A percentile compares a stretch with the other conserved stretches of the same genome.
phyloP scores from a whole-genome alignment of 1,140 invertebrate genomes.

The Manduca sexta region DNA sequence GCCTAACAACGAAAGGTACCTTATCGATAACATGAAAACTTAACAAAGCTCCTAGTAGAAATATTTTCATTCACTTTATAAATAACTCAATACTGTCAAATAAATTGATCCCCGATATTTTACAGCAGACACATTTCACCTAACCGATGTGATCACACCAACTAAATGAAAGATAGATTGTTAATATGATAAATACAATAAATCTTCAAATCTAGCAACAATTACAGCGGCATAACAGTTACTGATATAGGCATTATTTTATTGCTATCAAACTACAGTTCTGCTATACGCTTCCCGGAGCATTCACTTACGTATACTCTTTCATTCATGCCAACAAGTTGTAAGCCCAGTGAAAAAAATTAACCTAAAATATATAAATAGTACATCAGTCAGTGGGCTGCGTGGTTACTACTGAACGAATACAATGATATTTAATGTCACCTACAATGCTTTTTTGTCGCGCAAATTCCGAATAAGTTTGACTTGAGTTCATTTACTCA shows the following conservation, averaged over 20 bases:
- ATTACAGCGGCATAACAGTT: too few species aligned
- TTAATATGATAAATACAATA: not conserved
- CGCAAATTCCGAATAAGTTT: slow-evolving; percentile 1
- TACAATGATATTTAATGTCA: slow-evolving; percentile 9
- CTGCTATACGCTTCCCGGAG: too few species aligned
- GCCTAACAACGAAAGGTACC: too few species aligned
- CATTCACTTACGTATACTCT: too few species aligned
- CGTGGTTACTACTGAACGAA: slow-evolving; percentile 2
- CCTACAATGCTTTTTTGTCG: slow-evolving; percentile 17
- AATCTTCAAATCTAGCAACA: too few species aligned
- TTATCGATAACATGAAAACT: too few species aligned
- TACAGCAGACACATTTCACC: not conserved
- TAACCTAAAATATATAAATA: slow-evolving; percentile 39
- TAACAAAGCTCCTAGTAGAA: not conserved
- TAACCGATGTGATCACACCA: not conserved
- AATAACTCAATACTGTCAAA: slow-evolving; percentile 19
- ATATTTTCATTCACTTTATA: slow-evolving; percentile 6
- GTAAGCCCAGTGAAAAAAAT: too few species aligned
- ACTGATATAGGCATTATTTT: too few species aligned
- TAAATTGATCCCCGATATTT: slow-evolving; percentile 16
- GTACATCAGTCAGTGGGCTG: slow-evolving; percentile 36
- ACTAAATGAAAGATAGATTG: not conserved
- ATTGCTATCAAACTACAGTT: too few species aligned
- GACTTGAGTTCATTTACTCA: too few species aligned
- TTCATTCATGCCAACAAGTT: too few species aligned